Evolutionary conservation across 2,888 invertebrate genomes (phyloP).

Genomic region (Spodoptera picta): DNA sequence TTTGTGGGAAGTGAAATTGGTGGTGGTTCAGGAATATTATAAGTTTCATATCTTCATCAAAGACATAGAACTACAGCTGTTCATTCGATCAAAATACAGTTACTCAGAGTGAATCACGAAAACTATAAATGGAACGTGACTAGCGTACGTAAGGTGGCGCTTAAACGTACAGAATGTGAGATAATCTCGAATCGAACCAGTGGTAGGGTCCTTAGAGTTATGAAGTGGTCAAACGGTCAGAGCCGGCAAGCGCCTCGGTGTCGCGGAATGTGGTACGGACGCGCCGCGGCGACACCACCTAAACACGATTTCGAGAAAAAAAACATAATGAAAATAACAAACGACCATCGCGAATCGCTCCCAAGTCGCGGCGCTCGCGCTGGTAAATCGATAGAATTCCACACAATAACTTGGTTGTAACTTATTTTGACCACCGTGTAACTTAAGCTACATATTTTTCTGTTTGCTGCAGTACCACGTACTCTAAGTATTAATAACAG

Average conservation of each 20-base stretch:
- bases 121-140: slow-evolving; percentile 30
- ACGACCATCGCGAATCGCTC: slow-evolving; percentile 61
- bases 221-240: slow-evolving; percentile 76
- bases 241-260: slow-evolving; percentile 76
- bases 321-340: slow-evolving; percentile 70
- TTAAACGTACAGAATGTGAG: slow-evolving; percentile 27
- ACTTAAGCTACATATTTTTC: slow-evolving; percentile 4
- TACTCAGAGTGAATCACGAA: slow-evolving; percentile 43
- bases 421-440: slow-evolving; percentile 18
- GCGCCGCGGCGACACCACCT: slow-evolving; percentile 73
- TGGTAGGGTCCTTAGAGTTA: slow-evolving; percentile 67
- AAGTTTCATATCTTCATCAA: slow-evolving; percentile 35
- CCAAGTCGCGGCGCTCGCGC: slow-evolving; percentile 52
- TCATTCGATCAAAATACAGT: slow-evolving; percentile 31
- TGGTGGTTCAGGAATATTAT: slow-evolving; percentile 27
- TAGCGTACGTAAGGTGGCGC: not conserved
- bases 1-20: slow-evolving; percentile 43
- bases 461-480: not conserved
- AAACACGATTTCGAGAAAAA: slow-evolving; percentile 77
- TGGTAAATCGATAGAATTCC: slow-evolving; percentile 48
- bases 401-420: slow-evolving; percentile 33
- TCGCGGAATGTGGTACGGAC: slow-evolving; percentile 83
- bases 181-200: slow-evolving; percentile 41
- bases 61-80: slow-evolving; percentile 54
- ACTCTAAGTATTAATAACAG: not conserved